Percentiles rank a stretch among this genome's conserved stretches.
Evolutionary conservation across 2,113 vertebrate species (phyloP).

Genomic region (Channa argus): DNA sequence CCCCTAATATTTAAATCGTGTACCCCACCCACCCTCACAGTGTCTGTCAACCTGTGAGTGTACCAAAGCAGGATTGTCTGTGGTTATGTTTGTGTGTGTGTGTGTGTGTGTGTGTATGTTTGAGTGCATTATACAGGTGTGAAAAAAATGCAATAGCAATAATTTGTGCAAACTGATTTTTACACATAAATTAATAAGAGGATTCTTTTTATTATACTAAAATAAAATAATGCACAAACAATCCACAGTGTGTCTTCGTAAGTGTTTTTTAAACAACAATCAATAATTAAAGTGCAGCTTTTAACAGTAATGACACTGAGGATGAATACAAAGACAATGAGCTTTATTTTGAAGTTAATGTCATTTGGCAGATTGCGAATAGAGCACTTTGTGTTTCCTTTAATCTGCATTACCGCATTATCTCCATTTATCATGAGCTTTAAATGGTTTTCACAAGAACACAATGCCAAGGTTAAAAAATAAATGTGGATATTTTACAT

Average conservation of each 20-base stretch:
- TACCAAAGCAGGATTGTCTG: conserved; percentile 8
- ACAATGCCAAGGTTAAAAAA: conserved; percentile 12
- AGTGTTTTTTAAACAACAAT: no score
- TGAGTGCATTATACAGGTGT: neutral
- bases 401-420: neutral
- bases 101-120: no score
- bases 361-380: neutral
- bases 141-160: neutral
- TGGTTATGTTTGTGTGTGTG: neutral
- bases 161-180: neutral
- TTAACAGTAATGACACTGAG: neutral
- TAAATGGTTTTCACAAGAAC: neutral
- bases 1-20: conserved; percentile 32
- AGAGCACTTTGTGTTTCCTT: neutral
- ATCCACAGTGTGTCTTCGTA: no score
- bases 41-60: conserved; percentile 43
- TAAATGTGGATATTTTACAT: conserved; percentile 6
- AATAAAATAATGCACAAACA: no score
- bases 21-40: conserved; percentile 20
- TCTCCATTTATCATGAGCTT: neutral
- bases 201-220: no score
- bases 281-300: neutral
- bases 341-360: neutral
- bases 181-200: no score
- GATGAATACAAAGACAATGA: neutral